Evolutionary conservation across 2,797 vertebrate species (phyloP).

Genomic region (Chromis chromis): DNA sequence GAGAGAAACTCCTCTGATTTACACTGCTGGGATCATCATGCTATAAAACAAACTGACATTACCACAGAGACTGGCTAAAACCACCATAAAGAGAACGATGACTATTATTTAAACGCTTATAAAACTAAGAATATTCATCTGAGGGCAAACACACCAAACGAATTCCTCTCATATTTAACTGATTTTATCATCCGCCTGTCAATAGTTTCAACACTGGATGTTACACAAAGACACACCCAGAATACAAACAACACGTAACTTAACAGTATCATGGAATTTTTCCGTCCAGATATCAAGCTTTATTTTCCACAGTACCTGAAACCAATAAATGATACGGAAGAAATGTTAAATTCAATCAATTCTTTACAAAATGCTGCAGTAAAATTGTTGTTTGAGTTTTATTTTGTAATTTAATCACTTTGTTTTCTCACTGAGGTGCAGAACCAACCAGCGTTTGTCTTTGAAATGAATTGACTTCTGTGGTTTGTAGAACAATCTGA

Average conservation of each 20-base stretch:
- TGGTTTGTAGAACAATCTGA: no score
- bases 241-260: conserved; percentile 6
- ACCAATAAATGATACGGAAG: not conserved
- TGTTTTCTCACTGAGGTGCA: not conserved
- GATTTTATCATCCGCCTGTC: not conserved
- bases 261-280: not conserved
- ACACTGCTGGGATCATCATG: no score
- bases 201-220: not conserved
- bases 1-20: no score
- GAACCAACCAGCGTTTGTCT: not conserved
- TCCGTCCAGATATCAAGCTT: not conserved
- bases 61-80: not conserved
- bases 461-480: no score
- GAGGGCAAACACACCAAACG: not conserved
- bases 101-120: not conserved
- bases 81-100: no score
- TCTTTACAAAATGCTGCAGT: not conserved
- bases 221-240: conserved; percentile 4
- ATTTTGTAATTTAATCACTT: conserved; percentile 1
- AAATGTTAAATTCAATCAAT: not conserved
- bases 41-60: not conserved
- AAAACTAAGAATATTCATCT: not conserved
- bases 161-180: conserved; percentile 19
- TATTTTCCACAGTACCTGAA: not conserved
- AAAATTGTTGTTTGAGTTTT: not conserved